Base-by-base conservation (phyloP, 64 coral and sea anemone species). In the Anthopleura sola region DNA sequence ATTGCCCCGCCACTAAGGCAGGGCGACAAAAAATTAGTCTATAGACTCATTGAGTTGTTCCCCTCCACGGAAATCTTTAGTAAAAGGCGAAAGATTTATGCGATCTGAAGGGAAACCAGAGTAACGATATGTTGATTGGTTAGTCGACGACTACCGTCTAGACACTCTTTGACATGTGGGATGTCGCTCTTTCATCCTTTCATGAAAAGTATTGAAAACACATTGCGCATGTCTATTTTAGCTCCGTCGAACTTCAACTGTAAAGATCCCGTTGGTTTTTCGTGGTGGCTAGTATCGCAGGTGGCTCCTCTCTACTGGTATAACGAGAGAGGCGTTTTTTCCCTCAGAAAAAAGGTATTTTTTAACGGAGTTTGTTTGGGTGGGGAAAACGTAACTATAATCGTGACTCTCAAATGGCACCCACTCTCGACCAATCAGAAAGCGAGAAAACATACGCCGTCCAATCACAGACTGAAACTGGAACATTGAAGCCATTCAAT, bases 231-330 rank as follows among this genome's bases (percentile, higher is more conserved):
- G 11, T 79, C 44, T 44, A 1, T 77, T 38, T 79, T 79, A 98
- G 95, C 76, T 36, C 90, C 92, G 0, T 75, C 74, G 17, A 71
- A 60, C 34, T 92, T 99, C 82, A 87, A 24, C 69, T 91, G 90
- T 33, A 86, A 88, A 55, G 51, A 89, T 13, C 90, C 92, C 26
- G 83, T 75, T 13, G 68, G 60, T 7, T 99, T 99, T 44, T 99
- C 90, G 84, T 99, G 97, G 97, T 99, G 97, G 97, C 40, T 99
- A 5, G 74, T 99, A 19, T 76, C 81, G 1, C 89, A 99, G 3
- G 60, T 99, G 9, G 78, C 97, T 33, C 92, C 92, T 16, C 84
- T 98, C 5, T 98, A 98, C 79, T 92, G 90, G 86, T 98, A 88
- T 87, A 98, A 88, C 37, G 89, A 92, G 51, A 92, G 75, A 23